These are phyloP conservation scores for Drosophila ohnishii DNA, from an alignment of 1,140 invertebrate genomes.

Conservation along the genomic window DNA sequence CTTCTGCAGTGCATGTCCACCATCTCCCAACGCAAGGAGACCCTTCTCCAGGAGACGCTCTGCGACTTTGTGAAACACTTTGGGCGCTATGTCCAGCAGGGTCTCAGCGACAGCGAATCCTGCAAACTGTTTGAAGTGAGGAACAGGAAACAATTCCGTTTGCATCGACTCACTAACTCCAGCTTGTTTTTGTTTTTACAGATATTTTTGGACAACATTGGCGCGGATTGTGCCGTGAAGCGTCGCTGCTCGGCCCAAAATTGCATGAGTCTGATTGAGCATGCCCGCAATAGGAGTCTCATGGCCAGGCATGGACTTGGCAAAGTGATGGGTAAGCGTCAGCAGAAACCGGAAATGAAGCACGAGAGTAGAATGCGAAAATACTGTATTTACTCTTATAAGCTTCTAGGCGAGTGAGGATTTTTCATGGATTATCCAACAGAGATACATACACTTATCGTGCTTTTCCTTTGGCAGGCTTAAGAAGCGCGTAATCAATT, in stretches of 20 bases:
- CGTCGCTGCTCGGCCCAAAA: constrained; percentile 80
- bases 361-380: constrained; percentile 12
- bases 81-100: constrained; percentile 88
- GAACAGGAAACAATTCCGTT: neutral
- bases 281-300: constrained; percentile 73
- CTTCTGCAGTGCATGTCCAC: constrained; percentile 88
- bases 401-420: neutral
- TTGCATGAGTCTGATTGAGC: constrained; percentile 80
- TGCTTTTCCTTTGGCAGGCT: neutral
- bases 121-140: constrained; percentile 83
- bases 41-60: constrained; percentile 89
- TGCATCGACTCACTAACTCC: constrained; percentile 6
- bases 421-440: neutral
- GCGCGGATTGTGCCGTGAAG: constrained; percentile 76
- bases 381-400: neutral
- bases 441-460: neutral
- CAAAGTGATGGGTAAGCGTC: constrained; percentile 78
- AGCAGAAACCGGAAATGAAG: constrained; percentile 55
- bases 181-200: constrained; percentile 19
- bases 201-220: constrained; percentile 71
- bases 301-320: constrained; percentile 76
- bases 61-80: constrained; percentile 88
- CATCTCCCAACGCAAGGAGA: constrained; percentile 88
- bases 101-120: constrained; percentile 89
- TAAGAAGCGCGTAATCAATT: constrained; percentile 1